Evolutionary conservation across 2,113 vertebrate species (phyloP).

Genomic region (Rhinopomastus cyanomelas): DNA sequence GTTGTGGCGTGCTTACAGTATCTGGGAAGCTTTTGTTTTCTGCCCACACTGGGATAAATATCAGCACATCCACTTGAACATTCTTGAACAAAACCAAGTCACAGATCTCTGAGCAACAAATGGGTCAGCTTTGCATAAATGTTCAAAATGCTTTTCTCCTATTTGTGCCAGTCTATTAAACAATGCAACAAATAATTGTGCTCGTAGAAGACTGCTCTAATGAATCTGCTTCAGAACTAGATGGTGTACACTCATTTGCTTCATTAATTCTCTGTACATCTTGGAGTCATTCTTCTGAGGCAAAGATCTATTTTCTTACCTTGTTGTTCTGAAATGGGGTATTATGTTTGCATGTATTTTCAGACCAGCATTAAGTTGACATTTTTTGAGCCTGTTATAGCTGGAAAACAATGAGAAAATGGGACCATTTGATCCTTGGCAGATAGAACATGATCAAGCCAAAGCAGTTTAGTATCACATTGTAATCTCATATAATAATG

Average conservation of each 20-base stretch:
- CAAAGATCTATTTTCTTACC: background rate
- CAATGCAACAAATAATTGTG: background rate
- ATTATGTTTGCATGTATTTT: background rate
- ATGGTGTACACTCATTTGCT: background rate
- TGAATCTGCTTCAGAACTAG: background rate
- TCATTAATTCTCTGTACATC: background rate
- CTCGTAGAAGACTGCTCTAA: background rate
- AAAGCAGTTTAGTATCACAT: background rate
- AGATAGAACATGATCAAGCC: background rate
- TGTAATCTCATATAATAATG: background rate
- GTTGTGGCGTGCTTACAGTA: background rate
- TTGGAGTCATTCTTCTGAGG: background rate
- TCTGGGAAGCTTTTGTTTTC: constrained; percentile 29
- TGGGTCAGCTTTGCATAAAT: background rate
- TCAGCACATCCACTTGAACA: background rate
- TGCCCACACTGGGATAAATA: background rate
- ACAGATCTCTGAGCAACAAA: background rate
- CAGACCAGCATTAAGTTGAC: background rate
- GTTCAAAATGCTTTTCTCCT: background rate
- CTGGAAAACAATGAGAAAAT: background rate
- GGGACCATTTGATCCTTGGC: background rate
- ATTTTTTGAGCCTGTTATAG: background rate
- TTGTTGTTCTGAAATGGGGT: background rate
- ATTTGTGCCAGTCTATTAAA: background rate
- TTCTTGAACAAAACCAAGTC: constrained; percentile 17